Evolutionary conservation across 2,888 invertebrate species (phyloP).

Genomic region (Zele albiditarsus): DNA sequence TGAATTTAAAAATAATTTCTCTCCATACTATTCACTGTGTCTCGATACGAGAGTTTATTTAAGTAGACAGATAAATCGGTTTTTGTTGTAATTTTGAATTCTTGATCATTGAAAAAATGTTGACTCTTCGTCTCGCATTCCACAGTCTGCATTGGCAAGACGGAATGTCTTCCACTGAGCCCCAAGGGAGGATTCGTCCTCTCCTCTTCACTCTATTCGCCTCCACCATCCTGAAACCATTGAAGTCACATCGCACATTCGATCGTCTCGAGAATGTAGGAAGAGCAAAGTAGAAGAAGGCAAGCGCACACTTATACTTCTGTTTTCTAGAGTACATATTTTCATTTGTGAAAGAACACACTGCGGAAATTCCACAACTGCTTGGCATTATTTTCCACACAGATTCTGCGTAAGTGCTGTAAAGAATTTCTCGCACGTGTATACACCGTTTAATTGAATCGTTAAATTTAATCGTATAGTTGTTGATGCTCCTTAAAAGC

Average conservation of each 20-base stretch:
- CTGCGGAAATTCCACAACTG: neutral
- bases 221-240: neutral
- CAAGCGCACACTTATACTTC: neutral
- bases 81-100: slow-evolving; percentile 2
- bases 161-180: slow-evolving; percentile 23
- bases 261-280: slow-evolving; percentile 12
- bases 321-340: neutral
- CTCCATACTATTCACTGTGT: neutral
- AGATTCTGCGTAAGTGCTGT: neutral
- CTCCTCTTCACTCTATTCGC: neutral
- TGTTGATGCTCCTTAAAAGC: neutral
- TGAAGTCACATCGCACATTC: neutral
- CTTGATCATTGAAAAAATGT: neutral
- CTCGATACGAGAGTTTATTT: neutral
- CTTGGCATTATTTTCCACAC: neutral
- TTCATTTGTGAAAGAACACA: neutral
- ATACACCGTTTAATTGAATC: slow-evolving; percentile 16
- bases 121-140: slow-evolving; percentile 13
- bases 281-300: slow-evolving; percentile 3
- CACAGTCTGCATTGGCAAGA: slow-evolving; percentile 17
- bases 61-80: neutral
- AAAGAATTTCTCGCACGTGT: slow-evolving; percentile 8
- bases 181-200: neutral
- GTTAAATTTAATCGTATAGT: slow-evolving; percentile 10
- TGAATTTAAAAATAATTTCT: neutral